Evolutionary conservation across 2,113 vertebrate species (phyloP).

Genomic region (Camarhynchus parvulus): DNA sequence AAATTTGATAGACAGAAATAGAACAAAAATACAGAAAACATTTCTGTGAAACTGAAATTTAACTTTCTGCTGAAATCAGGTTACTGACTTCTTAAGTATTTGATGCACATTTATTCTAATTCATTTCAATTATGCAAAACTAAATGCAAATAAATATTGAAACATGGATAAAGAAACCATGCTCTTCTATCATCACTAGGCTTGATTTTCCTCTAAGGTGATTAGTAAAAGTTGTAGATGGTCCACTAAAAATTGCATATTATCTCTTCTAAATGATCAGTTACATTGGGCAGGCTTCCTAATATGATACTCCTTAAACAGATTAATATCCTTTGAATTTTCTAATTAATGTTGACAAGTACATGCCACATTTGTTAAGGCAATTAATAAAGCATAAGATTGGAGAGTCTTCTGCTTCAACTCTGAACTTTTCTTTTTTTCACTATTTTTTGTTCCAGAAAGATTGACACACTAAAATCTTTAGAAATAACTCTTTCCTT

Average conservation of each 20-base stretch:
- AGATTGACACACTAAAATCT: neutral
- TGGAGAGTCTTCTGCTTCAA: neutral
- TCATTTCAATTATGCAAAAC: constrained; percentile 44
- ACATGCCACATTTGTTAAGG: neutral
- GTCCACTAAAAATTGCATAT: neutral
- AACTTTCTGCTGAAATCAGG: constrained; percentile 13
- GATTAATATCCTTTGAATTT: constrained; percentile 14
- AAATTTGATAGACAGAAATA: neutral
- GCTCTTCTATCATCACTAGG: neutral
- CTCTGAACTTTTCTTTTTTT: neutral
- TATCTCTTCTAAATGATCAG: neutral
- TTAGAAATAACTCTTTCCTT: neutral
- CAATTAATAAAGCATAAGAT: constrained; percentile 48
- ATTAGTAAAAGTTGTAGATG: neutral
- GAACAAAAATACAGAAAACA: neutral
- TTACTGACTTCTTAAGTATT: constrained; percentile 2
- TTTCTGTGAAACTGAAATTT: neutral
- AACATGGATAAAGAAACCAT: neutral
- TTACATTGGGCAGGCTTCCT: neutral
- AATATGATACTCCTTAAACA: neutral
- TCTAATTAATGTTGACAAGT: constrained; percentile 37
- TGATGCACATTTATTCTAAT: constrained; percentile 52
- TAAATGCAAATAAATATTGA: constrained; percentile 3
- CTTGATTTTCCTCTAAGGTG: neutral
- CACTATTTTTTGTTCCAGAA: neutral